Percentiles rank a stretch among this genome's conserved stretches.
Conservation (phyloP, 2,888 invertebrate species). For the Beris morrisii region DNA sequence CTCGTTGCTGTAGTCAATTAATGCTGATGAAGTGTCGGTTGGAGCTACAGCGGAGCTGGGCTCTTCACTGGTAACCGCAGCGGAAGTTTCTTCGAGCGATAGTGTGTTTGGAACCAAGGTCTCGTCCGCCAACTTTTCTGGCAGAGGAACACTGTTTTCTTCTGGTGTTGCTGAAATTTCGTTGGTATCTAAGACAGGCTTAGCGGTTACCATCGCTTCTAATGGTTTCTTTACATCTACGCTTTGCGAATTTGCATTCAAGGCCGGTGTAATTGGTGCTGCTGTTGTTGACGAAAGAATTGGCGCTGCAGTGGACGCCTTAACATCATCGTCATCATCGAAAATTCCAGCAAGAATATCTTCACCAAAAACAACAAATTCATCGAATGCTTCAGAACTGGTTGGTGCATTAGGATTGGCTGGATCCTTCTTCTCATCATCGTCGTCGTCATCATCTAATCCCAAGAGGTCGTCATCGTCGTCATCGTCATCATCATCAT, state of each 20-base stretch:
- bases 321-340: slow-evolving; percentile 13
- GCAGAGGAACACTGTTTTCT: too few species aligned
- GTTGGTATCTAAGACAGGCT: too few species aligned
- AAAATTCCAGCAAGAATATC: slow-evolving; percentile 9
- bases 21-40: neutral
- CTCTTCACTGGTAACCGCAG: too few species aligned
- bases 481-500: slow-evolving; percentile 11
- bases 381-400: slow-evolving; percentile 21
- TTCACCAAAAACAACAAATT: slow-evolving; percentile 25
- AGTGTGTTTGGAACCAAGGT: too few species aligned
- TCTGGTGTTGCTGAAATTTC: too few species aligned
- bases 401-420: neutral
- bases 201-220: too few species aligned
- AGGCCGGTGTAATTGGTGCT: neutral
- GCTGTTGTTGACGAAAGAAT: neutral
- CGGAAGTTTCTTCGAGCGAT: too few species aligned
- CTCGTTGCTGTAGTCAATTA: slow-evolving; percentile 13
- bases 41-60: neutral
- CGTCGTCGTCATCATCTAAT: slow-evolving; percentile 13
- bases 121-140: too few species aligned
- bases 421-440: neutral
- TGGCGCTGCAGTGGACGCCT: neutral
- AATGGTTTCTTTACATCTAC: too few species aligned
- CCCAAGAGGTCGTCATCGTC: neutral
- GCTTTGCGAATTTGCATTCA: too few species aligned